These are phyloP conservation scores for Aplocera efformata DNA, from an alignment of 2,888 invertebrate genomes.

Conservation along the genomic window DNA sequence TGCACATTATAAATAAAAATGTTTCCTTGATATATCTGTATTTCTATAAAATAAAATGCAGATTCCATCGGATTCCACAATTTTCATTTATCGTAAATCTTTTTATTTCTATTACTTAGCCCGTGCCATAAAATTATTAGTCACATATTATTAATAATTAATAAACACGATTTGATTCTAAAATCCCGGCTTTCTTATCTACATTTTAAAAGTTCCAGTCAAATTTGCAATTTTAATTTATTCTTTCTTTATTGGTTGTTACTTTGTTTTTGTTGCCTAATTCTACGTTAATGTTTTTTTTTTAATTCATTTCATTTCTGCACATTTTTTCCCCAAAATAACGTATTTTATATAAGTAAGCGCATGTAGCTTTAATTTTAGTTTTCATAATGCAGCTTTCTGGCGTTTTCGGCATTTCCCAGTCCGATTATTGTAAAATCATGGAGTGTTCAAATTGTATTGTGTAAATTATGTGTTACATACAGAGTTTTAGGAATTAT, in stretches of 20 bases:
- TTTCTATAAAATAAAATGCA: conserved; percentile 21
- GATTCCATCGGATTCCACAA: conserved; percentile 9
- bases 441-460: conserved; percentile 55
- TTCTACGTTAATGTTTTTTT: conserved; percentile 67
- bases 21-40: conserved; percentile 15
- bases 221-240: conserved; percentile 34
- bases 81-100: conserved; percentile 20
- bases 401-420: conserved; percentile 41
- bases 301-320: conserved; percentile 52
- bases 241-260: conserved; percentile 64
- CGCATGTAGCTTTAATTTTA: conserved; percentile 70
- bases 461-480: conserved; percentile 36
- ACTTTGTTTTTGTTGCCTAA: conserved; percentile 74
- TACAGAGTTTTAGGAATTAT: conserved; percentile 42
- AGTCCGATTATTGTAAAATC: conserved; percentile 33
- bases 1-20: conserved; percentile 16
- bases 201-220: conserved; percentile 31
- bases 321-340: conserved; percentile 47
- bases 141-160: conserved; percentile 31
- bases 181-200: conserved; percentile 23
- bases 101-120: conserved; percentile 27
- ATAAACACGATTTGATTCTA: conserved; percentile 12
- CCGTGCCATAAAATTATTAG: conserved; percentile 46
- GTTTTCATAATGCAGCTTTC: conserved; percentile 44
- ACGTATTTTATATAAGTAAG: conserved; percentile 66